Conservation (phyloP, 2,113 vertebrate genomes). For the Paralichthys olivaceus region DNA sequence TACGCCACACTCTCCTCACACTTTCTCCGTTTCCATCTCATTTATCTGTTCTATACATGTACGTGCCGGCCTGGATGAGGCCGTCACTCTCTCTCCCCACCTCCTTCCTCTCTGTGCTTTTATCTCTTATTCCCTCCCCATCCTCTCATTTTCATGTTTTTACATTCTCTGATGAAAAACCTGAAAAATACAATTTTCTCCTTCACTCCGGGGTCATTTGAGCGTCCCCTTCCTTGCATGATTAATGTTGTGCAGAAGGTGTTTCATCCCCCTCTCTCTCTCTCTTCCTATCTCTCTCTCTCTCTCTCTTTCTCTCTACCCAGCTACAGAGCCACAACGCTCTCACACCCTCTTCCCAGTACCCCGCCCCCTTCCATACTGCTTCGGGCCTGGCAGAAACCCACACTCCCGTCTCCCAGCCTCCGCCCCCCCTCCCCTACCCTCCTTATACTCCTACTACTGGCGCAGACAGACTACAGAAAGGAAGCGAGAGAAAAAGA, state of each 20-base stretch:
- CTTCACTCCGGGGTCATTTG: slow-evolving; percentile 17
- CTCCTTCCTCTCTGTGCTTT: not conserved
- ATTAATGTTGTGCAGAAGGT: slow-evolving; percentile 25
- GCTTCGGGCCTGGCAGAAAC: slow-evolving; percentile 67
- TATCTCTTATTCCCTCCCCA: slow-evolving; percentile 19
- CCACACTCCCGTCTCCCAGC: slow-evolving; percentile 68
- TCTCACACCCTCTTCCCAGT: slow-evolving; percentile 62
- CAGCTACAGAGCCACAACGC: slow-evolving; percentile 55
- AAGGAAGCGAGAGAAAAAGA: slow-evolving; percentile 63
- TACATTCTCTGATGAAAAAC: slow-evolving; percentile 25
- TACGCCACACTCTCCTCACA: not conserved
- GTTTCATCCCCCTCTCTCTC: slow-evolving; percentile 33
- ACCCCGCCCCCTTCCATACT: slow-evolving; percentile 72
- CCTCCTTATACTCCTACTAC: slow-evolving; percentile 69
- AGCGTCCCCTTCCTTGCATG: slow-evolving; percentile 13
- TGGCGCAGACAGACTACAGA: slow-evolving; percentile 52
- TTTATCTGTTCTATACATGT: slow-evolving; percentile 7
- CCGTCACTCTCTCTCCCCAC: not conserved
- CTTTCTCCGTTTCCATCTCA: not conserved
- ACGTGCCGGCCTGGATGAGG: slow-evolving; percentile 10
- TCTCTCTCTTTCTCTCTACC: slow-evolving; percentile 30
- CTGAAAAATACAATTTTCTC: slow-evolving; percentile 22
- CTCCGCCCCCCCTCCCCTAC: slow-evolving; percentile 74
- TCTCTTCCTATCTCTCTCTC: slow-evolving; percentile 26
- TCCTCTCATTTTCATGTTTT: slow-evolving; percentile 17